phyloP scores from a whole-genome alignment of 2,797 vertebrate genomes.

The Garrulus glandarius region DNA sequence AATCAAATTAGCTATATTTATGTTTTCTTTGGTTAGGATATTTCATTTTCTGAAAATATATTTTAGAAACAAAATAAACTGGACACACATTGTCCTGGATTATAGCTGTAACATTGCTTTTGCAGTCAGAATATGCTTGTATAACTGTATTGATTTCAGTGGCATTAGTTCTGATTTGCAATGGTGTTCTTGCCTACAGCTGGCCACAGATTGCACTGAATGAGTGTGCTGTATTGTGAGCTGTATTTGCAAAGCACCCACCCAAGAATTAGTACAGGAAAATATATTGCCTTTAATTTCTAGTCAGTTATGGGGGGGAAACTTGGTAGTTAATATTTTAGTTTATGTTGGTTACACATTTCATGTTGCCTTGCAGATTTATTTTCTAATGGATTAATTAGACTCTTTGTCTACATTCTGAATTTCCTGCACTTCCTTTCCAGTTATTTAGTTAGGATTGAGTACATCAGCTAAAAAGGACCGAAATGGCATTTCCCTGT shows the following conservation, averaged over 20 bases:
- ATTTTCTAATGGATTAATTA: slow-evolving; percentile 57
- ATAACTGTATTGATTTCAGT: neutral
- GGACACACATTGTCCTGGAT: neutral
- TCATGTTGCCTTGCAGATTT: slow-evolving; percentile 37
- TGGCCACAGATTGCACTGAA: neutral
- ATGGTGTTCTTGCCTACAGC: neutral
- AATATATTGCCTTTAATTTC: neutral
- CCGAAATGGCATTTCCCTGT: slow-evolving; percentile 65
- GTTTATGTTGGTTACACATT: neutral
- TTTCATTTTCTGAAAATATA: neutral
- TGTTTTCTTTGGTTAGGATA: neutral
- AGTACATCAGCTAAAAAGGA: slow-evolving; percentile 69
- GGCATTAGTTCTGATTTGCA: neutral
- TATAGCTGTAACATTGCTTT: neutral
- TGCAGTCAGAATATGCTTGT: neutral
- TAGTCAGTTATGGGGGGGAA: neutral
- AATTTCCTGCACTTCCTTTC: slow-evolving; percentile 68
- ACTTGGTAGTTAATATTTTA: neutral
- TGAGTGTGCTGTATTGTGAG: neutral
- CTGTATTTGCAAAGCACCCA: neutral
- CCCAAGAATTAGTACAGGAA: neutral
- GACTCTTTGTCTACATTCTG: slow-evolving; percentile 46
- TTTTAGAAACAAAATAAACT: neutral
- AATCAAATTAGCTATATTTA: neutral
- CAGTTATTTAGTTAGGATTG: slow-evolving; percentile 72